Percentiles rank a stretch among this genome's conserved stretches.
phyloP scores from a whole-genome alignment of 2,113 vertebrate species.

The Callorhinus ursinus region DNA sequence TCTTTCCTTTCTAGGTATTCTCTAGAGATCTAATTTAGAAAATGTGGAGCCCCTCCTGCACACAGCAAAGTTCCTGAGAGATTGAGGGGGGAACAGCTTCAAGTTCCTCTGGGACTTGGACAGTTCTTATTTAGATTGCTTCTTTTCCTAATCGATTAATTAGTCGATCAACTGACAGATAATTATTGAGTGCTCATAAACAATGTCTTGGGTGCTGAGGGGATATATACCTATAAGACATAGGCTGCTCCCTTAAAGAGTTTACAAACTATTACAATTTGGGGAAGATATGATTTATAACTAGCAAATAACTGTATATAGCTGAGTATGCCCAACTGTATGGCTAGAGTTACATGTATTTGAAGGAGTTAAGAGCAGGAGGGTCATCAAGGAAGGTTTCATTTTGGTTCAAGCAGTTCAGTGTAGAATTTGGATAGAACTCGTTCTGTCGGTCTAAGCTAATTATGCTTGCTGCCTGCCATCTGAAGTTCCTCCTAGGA shows the following conservation, averaged over 20 bases:
- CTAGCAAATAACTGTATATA: neutral
- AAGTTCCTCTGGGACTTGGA: neutral
- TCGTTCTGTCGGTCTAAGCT: neutral
- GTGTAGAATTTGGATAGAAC: neutral
- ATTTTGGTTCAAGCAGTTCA: neutral
- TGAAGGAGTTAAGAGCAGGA: neutral
- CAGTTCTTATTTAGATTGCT: conserved; percentile 28
- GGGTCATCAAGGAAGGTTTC: neutral
- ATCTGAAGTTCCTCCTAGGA: neutral
- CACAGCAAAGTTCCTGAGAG: conserved; percentile 24
- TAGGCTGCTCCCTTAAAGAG: neutral
- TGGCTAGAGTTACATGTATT: neutral
- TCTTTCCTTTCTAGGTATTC: conserved; percentile 30
- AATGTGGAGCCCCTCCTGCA: neutral
- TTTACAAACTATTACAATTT: conserved; percentile 36
- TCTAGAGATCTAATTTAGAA: conserved; percentile 64
- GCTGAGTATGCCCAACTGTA: neutral
- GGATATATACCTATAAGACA: neutral
- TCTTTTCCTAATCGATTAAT: conserved; percentile 47
- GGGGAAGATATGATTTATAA: neutral
- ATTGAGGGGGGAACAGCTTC: neutral
- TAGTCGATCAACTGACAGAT: neutral
- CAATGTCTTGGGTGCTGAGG: neutral
- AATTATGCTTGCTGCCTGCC: neutral
- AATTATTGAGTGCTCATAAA: conserved; percentile 20